A percentile compares a stretch with the other conserved stretches of the same genome.
These are phyloP conservation scores for Ascaphus truei DNA, from an alignment of 2,113 vertebrate genomes.

Conservation along the genomic window DNA sequence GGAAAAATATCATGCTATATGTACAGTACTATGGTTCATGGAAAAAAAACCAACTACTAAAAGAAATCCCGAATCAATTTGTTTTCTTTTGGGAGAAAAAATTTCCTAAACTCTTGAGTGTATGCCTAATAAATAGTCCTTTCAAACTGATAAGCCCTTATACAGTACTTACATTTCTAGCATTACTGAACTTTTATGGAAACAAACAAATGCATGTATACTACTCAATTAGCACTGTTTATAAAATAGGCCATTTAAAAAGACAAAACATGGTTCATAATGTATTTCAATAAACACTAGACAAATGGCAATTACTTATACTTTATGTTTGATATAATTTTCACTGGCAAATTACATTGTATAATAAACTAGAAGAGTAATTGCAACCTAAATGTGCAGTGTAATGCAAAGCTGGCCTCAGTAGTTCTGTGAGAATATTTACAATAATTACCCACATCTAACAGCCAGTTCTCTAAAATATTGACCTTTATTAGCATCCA, in stretches of 20 bases:
- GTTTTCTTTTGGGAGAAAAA: background rate
- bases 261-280: background rate
- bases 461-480: no score
- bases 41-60: no score
- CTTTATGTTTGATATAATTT: conserved; percentile 2
- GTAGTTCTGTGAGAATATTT: no score
- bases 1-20: no score
- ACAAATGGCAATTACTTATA: background rate
- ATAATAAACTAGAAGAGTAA: background rate
- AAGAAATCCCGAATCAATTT: no score
- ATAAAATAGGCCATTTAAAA: background rate
- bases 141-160: background rate
- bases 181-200: background rate
- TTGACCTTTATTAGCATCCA: no score
- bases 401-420: no score
- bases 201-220: background rate
- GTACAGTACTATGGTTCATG: no score
- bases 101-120: background rate
- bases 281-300: conserved; percentile 4
- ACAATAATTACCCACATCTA: no score
- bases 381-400: background rate
- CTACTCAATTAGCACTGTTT: background rate
- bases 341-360: conserved; percentile 1
- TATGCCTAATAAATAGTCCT: background rate
- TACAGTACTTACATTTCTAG: background rate